Evolutionary conservation across 2,113 vertebrate genomes (phyloP).

Genomic region (Xiphophorus couchianus): DNA sequence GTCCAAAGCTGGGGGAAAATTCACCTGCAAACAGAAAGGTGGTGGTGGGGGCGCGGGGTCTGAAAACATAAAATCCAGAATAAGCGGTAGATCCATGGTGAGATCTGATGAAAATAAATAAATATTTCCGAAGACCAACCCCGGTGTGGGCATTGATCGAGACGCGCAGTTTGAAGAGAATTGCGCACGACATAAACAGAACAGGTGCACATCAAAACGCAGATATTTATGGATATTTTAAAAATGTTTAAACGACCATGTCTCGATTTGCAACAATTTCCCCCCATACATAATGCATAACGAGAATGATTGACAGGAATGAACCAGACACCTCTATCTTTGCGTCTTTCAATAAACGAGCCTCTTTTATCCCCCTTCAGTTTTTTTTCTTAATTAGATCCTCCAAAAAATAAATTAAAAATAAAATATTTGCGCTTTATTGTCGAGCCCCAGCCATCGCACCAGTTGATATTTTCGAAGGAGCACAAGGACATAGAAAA

Average conservation of each 20-base stretch:
- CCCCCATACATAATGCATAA: not conserved
- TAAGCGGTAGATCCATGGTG: not conserved
- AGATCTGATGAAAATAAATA: not conserved
- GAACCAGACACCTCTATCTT: not conserved
- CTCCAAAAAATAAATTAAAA: too few relatives aligned
- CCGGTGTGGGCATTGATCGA: not conserved
- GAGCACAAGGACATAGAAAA: not conserved
- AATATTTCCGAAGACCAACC: not conserved
- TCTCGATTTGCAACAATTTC: not conserved
- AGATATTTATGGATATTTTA: not conserved
- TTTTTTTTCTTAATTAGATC: not conserved
- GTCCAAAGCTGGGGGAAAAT: conserved; percentile 47
- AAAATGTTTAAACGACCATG: conserved; percentile 4
- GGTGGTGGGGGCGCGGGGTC: not conserved
- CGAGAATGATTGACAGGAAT: not conserved
- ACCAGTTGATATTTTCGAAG: conserved; percentile 4
- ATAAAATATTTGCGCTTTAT: not conserved
- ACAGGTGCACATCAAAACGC: conserved; percentile 10
- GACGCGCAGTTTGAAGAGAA: conserved; percentile 36
- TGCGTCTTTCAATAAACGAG: not conserved
- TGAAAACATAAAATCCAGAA: not conserved
- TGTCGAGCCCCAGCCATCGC: not conserved
- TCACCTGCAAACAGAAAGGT: conserved; percentile 61
- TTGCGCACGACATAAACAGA: conserved; percentile 40
- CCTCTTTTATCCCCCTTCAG: not conserved